phyloP scores from a whole-genome alignment of 2,113 vertebrate species.

The Hemiscyllium ocellatum region DNA sequence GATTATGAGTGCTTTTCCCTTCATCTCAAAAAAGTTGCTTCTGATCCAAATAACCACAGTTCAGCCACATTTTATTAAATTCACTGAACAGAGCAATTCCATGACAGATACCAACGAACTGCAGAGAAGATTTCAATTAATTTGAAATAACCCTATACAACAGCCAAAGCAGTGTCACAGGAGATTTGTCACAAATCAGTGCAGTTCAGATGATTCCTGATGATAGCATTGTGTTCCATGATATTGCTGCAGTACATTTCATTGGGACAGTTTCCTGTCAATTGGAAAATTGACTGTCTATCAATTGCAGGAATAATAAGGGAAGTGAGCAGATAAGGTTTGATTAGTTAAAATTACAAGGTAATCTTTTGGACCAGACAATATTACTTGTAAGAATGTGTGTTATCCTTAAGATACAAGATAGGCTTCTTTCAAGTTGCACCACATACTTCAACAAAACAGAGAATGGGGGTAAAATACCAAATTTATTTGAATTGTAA shows the following conservation, averaged over 20 bases:
- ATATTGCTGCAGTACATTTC: background rate
- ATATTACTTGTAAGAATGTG: background rate
- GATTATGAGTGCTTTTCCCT: background rate
- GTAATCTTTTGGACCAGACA: no score
- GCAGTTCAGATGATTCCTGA: background rate
- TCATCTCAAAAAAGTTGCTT: background rate
- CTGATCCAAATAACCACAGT: background rate
- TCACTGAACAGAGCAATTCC: background rate
- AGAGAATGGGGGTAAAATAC: background rate
- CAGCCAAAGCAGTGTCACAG: background rate
- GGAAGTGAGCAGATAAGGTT: background rate
- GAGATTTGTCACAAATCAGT: background rate
- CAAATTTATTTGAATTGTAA: background rate
- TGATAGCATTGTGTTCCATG: background rate
- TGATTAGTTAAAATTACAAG: background rate
- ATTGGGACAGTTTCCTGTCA: background rate
- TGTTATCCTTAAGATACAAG: background rate
- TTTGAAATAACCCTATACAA: background rate
- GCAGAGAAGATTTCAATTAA: background rate
- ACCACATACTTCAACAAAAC: background rate
- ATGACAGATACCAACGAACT: background rate
- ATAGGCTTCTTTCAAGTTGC: background rate
- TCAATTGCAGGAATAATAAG: background rate
- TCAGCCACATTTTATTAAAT: slow-evolving; percentile 19
- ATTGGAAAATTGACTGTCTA: background rate